Evolutionary conservation across 2,888 invertebrate genomes (phyloP).

Genomic region (Euzophera pinguis): DNA sequence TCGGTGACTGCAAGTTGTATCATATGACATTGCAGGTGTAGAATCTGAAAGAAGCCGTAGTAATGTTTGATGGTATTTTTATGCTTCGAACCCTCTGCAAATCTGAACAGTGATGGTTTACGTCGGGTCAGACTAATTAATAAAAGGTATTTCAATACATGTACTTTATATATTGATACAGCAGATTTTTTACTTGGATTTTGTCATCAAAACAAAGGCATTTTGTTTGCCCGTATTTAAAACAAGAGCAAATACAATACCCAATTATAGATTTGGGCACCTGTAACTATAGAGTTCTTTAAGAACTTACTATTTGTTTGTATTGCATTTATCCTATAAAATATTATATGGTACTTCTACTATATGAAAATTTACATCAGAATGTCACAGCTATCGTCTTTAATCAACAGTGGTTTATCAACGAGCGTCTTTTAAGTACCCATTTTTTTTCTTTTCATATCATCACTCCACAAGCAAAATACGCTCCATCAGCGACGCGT

Average conservation of each 20-base stretch:
- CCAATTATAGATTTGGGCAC: no score
- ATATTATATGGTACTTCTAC: no score
- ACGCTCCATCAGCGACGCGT: slow-evolving; percentile 28
- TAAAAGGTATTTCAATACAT: no score
- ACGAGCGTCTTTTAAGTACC: neutral
- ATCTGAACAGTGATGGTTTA: slow-evolving; percentile 26
- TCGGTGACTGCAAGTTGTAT: slow-evolving; percentile 20
- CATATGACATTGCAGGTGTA: slow-evolving; percentile 37
- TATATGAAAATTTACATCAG: no score
- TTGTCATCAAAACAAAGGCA: no score
- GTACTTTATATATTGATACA: no score
- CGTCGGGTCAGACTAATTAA: slow-evolving; percentile 9
- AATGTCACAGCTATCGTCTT: neutral
- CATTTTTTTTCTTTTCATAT: slow-evolving; percentile 23
- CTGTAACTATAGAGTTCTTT: no score
- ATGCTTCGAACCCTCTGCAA: slow-evolving; percentile 34
- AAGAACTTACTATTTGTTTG: no score
- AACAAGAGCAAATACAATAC: no score
- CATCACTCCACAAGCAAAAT: slow-evolving; percentile 1
- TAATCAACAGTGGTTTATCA: slow-evolving; percentile 13
- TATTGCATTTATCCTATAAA: no score
- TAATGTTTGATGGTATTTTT: slow-evolving; percentile 36
- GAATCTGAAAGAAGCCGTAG: slow-evolving; percentile 45
- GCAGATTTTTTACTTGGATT: no score
- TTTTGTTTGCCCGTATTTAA: no score